Evolutionary conservation across 2,113 vertebrate species (phyloP).

Genomic region (Nycticryphes semicollaris): DNA sequence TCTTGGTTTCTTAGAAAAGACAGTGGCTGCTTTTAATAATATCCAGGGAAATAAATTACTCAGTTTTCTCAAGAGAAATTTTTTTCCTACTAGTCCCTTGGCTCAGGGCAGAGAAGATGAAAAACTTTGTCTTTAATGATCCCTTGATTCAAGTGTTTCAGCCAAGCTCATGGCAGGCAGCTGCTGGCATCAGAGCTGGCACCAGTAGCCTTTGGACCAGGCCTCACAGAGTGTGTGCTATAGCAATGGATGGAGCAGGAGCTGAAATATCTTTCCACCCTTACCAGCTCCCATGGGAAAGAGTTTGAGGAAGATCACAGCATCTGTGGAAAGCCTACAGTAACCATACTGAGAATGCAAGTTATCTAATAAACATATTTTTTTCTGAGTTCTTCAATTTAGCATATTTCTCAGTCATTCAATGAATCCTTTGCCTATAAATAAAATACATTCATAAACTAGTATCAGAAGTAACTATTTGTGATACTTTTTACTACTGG

Average conservation of each 20-base stretch:
- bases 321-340: not conserved
- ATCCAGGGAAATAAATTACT: not conserved
- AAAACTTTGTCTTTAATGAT: not conserved
- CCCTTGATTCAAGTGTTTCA: not conserved
- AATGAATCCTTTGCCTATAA: not conserved
- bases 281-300: not conserved
- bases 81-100: not conserved
- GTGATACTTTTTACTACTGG: not conserved
- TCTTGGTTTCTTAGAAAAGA: not conserved
- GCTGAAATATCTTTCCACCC: not conserved
- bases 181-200: not conserved
- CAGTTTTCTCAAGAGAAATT: not conserved
- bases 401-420: not conserved
- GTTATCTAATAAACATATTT: rapidly evolving
- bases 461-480: not conserved
- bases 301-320: not conserved
- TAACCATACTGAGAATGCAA: not conserved
- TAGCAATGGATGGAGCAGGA: not conserved
- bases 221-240: not conserved
- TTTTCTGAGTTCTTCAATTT: not conserved
- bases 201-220: not conserved
- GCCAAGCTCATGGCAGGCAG: not conserved
- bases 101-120: not conserved
- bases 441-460: not conserved
- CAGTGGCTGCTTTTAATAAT: not conserved